Evolutionary conservation across 2,888 invertebrate species (phyloP).

Genomic region (Hypselothyrea guttata): DNA sequence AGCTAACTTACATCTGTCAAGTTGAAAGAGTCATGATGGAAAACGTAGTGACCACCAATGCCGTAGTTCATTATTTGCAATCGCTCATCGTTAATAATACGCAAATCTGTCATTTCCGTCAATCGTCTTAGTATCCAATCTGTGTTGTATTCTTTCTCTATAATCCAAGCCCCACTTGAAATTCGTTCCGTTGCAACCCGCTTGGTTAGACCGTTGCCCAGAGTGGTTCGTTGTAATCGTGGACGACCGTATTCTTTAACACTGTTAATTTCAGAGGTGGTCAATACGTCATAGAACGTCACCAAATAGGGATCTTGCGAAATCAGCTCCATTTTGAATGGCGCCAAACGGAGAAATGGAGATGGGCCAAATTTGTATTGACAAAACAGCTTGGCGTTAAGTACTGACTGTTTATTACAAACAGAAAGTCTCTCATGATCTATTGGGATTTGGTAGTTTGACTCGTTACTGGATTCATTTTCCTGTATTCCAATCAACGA

Average conservation of each 20-base stretch:
- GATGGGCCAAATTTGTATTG: constrained; percentile 40
- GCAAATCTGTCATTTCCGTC: constrained; percentile 71
- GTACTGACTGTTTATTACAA: background rate
- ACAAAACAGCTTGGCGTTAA: constrained; percentile 52
- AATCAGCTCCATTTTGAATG: constrained; percentile 73
- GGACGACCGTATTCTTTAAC: constrained; percentile 61
- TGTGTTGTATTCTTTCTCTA: constrained; percentile 27
- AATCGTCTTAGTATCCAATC: constrained; percentile 55
- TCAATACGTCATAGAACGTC: constrained; percentile 70
- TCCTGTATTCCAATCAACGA: no score
- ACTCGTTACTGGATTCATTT: no score
- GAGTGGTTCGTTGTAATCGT: constrained; percentile 55
- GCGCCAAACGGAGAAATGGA: constrained; percentile 71
- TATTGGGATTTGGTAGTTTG: no score
- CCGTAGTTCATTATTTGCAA: constrained; percentile 79
- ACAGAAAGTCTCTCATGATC: no score
- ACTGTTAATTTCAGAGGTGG: constrained; percentile 60
- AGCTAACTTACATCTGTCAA: no score
- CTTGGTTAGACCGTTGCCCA: constrained; percentile 20
- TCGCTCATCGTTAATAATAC: constrained; percentile 51
- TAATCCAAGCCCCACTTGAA: constrained; percentile 76
- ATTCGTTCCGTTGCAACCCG: constrained; percentile 47
- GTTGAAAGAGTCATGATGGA: constrained; percentile 67
- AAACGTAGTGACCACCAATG: constrained; percentile 73
- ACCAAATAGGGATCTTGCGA: constrained; percentile 66